Percentiles rank a stretch among this genome's conserved stretches.
Conservation (phyloP, 2,797 vertebrate species). For the Nasua narica region DNA sequence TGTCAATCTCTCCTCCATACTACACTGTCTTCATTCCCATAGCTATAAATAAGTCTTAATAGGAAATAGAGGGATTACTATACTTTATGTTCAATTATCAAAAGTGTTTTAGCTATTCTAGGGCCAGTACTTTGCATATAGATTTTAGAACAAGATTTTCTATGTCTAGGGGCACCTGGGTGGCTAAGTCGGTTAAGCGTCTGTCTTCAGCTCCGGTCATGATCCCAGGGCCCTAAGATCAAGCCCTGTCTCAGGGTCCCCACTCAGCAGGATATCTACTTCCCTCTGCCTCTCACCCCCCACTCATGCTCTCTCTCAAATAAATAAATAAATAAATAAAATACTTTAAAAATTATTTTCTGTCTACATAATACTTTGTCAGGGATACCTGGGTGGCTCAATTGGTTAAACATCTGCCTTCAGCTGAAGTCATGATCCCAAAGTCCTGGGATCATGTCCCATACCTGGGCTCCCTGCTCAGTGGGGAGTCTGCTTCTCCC, state of each 20-base stretch:
- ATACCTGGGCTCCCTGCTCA: not conserved
- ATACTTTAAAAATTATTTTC: not conserved
- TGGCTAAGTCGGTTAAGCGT: not conserved
- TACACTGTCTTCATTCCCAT: not conserved
- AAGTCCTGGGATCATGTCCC: not conserved
- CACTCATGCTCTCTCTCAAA: not conserved
- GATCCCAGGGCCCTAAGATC: not conserved
- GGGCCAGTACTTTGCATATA: not conserved
- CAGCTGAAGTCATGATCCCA: not conserved
- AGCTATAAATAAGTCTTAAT: not conserved
- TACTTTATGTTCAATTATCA: not conserved
- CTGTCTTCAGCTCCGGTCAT: not conserved
- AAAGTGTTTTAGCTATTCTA: not conserved
- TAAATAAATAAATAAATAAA: not conserved
- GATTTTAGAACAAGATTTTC: not conserved
- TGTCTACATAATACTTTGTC: not conserved
- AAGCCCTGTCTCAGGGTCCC: not conserved
- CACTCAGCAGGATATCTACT: not conserved
- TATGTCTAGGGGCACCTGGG: not conserved
- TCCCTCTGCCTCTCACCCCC: not conserved
- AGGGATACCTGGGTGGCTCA: not conserved
- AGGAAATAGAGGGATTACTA: not conserved
- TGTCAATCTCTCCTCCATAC: not conserved
- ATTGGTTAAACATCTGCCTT: not conserved
- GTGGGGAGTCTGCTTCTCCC: not conserved